Percentiles rank a stretch among this genome's conserved stretches.
These are phyloP conservation scores for Cliona cf. orientalis DNA, from an alignment of 37 sponge, comb jelly and placozoan species.

Conservation along the genomic window DNA sequence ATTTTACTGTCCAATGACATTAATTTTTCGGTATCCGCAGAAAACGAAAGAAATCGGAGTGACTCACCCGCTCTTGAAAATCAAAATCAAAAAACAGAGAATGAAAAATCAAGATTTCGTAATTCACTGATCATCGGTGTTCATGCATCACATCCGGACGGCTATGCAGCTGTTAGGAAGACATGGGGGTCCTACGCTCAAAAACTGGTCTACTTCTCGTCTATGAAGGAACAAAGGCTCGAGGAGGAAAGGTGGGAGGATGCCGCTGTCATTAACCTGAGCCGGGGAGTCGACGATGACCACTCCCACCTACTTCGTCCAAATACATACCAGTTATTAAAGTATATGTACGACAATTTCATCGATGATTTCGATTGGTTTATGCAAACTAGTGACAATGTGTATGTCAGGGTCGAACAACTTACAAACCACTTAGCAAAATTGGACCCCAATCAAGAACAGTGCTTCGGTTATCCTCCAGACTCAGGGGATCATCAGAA, in stretches of 20 bases:
- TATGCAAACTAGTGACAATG: constrained; percentile 73
- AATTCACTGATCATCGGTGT: constrained; percentile 78
- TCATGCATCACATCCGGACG: constrained; percentile 51
- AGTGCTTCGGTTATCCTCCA: constrained; percentile 64
- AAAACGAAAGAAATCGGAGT: too few species aligned
- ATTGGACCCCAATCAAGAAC: constrained; percentile 43
- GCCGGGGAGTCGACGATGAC: constrained; percentile 50
- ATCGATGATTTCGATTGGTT: constrained; percentile 86
- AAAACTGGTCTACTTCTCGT: constrained; percentile 57
- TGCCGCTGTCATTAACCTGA: constrained; percentile 16
- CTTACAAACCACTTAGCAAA: constrained; percentile 45
- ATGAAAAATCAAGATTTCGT: constrained; percentile 3
- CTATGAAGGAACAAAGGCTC: constrained; percentile 20
- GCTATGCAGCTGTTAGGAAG: constrained; percentile 45
- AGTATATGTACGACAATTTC: constrained; percentile 76
- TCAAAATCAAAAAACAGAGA: background rate
- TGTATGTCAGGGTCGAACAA: constrained; percentile 59
- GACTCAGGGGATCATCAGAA: constrained; percentile 49
- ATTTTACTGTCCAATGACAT: background rate
- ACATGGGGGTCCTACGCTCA: constrained; percentile 73
- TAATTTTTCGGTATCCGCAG: background rate
- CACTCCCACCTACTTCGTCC: constrained; percentile 78
- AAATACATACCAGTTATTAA: too few species aligned
- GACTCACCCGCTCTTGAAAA: too few species aligned
- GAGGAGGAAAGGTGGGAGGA: constrained; percentile 36